phyloP scores from a whole-genome alignment of 2,797 vertebrate species.

The Macropodus opercularis region DNA sequence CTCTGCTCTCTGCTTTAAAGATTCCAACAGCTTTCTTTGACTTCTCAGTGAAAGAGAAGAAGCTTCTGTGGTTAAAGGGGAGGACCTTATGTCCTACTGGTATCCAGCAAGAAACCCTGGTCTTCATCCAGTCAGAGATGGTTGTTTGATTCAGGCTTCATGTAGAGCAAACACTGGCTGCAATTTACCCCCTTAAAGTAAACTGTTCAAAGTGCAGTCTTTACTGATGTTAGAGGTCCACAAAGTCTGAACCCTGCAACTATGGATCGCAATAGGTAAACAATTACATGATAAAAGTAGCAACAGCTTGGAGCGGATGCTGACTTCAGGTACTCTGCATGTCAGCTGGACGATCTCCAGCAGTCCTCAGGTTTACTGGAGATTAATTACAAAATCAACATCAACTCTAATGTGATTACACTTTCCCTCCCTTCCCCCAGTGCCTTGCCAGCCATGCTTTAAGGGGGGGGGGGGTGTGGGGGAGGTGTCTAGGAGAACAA shows the following conservation, averaged over 20 bases:
- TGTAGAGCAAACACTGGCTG: slow-evolving; percentile 43
- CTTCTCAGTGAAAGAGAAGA: background rate
- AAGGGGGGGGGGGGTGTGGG: too few relatives aligned
- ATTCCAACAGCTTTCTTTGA: background rate
- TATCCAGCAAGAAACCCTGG: background rate
- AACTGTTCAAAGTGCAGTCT: slow-evolving; percentile 64
- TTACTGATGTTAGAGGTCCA: background rate
- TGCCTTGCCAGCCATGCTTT: too few relatives aligned
- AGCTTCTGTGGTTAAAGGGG: background rate
- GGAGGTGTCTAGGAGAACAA: too few relatives aligned
- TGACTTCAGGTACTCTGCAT: background rate
- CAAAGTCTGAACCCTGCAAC: background rate
- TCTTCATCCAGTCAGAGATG: slow-evolving; percentile 40
- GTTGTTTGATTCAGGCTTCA: slow-evolving; percentile 10
- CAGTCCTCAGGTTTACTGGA: background rate
- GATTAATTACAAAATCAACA: background rate
- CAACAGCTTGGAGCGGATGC: background rate
- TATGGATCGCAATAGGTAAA: background rate
- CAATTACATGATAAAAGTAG: background rate
- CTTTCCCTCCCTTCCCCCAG: background rate
- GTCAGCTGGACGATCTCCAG: background rate
- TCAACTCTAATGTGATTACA: background rate
- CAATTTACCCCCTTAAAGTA: slow-evolving; percentile 9
- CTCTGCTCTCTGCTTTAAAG: background rate
- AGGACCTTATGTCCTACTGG: background rate